Evolutionary conservation across 2,797 vertebrate genomes (phyloP), one percentile per base, ranked within the genome.

Genomic region (Decapterus maruadsi): DNA sequence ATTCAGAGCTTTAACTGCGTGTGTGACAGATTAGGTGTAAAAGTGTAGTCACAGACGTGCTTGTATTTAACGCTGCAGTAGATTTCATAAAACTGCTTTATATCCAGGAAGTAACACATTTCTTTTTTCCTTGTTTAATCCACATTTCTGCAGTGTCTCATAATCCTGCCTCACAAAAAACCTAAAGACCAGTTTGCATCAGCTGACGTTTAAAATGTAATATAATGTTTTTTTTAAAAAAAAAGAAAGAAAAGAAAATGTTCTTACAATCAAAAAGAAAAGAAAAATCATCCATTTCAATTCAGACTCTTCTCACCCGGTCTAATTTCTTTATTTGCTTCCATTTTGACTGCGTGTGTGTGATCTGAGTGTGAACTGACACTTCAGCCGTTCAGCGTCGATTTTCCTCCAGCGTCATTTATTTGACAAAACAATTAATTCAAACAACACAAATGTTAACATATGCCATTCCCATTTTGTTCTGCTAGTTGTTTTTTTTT

Each of bases 391-490:
- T 40, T 19, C 31, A 59, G 17, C 12, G 43, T 4, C 3, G 71
- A 58, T 26, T 66, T 38, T 75, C 10, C 56, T 69, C 48, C 43
- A 63, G 50, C 14, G 14, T 2, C 0, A 48, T 83, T 54, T 48
- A 29, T 71, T 51, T 66, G 17, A 0, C 22, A 7, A 34, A 50
- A 64, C 0, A 70, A 42, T 73, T n/a, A 22, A 10, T 48, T 55
- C 26, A n/a, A 48, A 48, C 53, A 72, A 19, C 42, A 20, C 1
- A 50, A 40, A 38, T 1, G 8, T 51, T 19, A 17, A 19, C 9
- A 58, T 53, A 51, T 38, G 9, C 19, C 8, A 4, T 71, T 58
- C 16, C 4, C 1, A 38, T 65, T 58, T 42, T 36, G 5, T 48
- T 16, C n/a, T 31, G 6, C 14, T 8, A 31, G 51, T 29, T 46